Conservation (phyloP, 1,140 invertebrate genomes). For the Drosophila kepulauana region DNA sequence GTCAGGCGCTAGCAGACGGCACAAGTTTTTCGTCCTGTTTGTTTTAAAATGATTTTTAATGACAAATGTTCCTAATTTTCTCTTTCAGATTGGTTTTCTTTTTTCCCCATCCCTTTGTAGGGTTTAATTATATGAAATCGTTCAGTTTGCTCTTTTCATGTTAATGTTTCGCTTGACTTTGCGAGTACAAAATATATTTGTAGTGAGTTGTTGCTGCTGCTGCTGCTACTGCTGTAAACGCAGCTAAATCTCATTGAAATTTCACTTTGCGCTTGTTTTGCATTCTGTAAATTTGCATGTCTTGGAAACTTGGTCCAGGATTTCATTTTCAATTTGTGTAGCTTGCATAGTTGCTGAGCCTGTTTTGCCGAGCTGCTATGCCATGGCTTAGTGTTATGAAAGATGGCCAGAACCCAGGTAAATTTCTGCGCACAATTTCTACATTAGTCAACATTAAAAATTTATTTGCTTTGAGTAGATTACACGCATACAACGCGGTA, state of each 20-base stretch:
- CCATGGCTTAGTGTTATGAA: slow-evolving; percentile 31
- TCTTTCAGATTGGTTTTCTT: slow-evolving; percentile 30
- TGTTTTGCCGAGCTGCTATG: slow-evolving; percentile 44
- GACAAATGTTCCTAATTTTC: slow-evolving; percentile 60
- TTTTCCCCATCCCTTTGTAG: not conserved
- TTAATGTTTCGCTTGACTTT: slow-evolving; percentile 21
- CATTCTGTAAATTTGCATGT: slow-evolving; percentile 35
- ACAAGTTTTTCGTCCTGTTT: slow-evolving; percentile 57
- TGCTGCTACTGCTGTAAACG: slow-evolving; percentile 5
- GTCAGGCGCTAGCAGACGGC: slow-evolving; percentile 3
- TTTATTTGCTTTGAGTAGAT: slow-evolving; percentile 82
- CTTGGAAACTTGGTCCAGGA: slow-evolving; percentile 36
- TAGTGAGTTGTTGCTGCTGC: too few species aligned
- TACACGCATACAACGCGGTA: slow-evolving; percentile 60
- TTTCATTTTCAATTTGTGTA: slow-evolving; percentile 63
- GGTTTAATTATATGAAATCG: slow-evolving; percentile 18
- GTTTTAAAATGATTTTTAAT: slow-evolving; percentile 74
- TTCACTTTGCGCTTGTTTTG: slow-evolving; percentile 15
- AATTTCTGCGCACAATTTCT: slow-evolving; percentile 77
- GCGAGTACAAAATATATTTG: not conserved
- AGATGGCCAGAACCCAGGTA: slow-evolving; percentile 62
- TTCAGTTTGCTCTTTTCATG: slow-evolving; percentile 11
- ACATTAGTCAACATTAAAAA: slow-evolving; percentile 82
- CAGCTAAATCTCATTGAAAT: slow-evolving; percentile 20
- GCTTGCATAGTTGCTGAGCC: slow-evolving; percentile 33